A percentile compares a stretch with the other conserved stretches of the same genome.
phyloP scores from a whole-genome alignment of 2,797 vertebrate genomes.

The Rhabdomys pumilio region DNA sequence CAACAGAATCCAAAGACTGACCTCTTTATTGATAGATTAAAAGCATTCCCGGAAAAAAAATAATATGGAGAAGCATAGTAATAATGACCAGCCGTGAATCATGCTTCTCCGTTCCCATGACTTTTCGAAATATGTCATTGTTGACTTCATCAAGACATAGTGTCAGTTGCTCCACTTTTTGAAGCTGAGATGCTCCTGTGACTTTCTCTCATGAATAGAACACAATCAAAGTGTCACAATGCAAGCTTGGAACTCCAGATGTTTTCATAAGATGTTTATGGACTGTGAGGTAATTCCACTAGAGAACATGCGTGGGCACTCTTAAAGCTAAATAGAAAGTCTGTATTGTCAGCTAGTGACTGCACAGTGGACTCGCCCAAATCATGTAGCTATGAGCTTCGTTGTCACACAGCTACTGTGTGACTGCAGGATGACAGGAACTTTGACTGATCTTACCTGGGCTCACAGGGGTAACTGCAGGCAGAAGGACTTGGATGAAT shows the following conservation, averaged over 20 bases:
- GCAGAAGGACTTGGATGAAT: background rate
- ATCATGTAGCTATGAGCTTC: background rate
- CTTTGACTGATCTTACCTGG: background rate
- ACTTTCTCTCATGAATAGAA: conserved; percentile 20
- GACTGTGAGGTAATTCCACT: background rate
- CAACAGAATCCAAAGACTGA: conserved; percentile 4
- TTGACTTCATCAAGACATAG: background rate
- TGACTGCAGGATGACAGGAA: background rate
- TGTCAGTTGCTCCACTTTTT: background rate
- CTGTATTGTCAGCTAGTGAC: background rate
- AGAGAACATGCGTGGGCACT: background rate
- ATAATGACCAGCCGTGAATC: conserved; percentile 9
- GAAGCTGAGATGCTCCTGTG: background rate
- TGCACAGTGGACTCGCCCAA: background rate
- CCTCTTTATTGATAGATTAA: background rate
- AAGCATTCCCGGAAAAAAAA: conserved; percentile 20
- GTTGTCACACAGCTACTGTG: background rate
- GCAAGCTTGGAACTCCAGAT: background rate
- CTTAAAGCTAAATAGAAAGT: background rate
- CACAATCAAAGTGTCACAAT: background rate
- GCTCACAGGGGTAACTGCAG: background rate
- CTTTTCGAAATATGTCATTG: background rate
- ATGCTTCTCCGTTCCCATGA: background rate
- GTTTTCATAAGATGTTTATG: background rate
- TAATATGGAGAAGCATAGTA: background rate